Evolutionary conservation across 2,797 vertebrate species (phyloP), one percentile per base, ranked within the genome.

Genomic region (Sphaeramia orbicularis): DNA sequence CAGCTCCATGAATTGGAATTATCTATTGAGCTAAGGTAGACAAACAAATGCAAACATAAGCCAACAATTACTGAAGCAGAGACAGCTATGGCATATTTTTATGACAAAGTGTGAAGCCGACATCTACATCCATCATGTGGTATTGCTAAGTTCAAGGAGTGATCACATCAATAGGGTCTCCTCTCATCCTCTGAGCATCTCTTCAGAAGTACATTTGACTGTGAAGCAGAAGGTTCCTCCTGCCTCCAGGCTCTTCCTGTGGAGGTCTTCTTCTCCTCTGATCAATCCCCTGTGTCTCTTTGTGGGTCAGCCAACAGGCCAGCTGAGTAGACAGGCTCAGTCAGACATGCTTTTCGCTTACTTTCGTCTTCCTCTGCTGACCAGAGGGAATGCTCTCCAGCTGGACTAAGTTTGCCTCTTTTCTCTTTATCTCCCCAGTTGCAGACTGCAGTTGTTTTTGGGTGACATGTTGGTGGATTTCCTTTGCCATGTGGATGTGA

Each of bases 241-340:
- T 84, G 78, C 85, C 89, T 83, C 30, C 35, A 56, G 86, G 84
- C 78, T 44, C 37, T 87, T 84, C 66, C 78, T 83, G 63, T 70
- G 70, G 79, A 86, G 71, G 81, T 79, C 68, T 63, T 62, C 76
- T 60, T 32, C 72, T 69, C 78, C 74, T 84, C 79, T 83, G 81
- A 89, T 86, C 87, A 80, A 71, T 82, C 78, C 74, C 67, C 67
- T 4, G 32, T 37, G 69, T 85, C 76, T 47, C 80, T 93, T 89
- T 93, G 89, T 90, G 64, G 80, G 70, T 70, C 48, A 42, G 90
- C 90, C 89, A 91, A 87, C 76, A 76, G 78, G 52, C 73, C 68
- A 68, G 78, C 65, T 68, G 56, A 81, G 80, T 80, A 91, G 81
- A 79, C 83, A 73, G 61, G 59, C 76, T 75, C 73, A 83, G 87